Evolutionary conservation across 2,113 vertebrate species (phyloP).

Genomic region (Silurus asotus): DNA sequence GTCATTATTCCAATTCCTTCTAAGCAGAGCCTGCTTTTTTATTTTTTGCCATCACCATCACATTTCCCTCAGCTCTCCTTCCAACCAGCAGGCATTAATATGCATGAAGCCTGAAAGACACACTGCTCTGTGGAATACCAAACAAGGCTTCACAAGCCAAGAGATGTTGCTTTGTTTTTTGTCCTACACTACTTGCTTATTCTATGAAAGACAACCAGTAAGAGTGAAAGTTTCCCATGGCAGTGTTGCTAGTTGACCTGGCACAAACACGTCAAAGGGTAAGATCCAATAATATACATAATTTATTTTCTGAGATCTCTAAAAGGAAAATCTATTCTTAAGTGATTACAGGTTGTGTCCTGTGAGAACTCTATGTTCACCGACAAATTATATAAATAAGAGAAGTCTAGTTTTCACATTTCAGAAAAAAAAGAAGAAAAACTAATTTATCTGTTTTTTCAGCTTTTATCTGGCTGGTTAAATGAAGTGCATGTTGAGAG

Average conservation of each 20-base stretch:
- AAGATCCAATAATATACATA: background rate
- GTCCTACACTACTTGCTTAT: background rate
- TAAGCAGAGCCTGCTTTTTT: conserved; percentile 63
- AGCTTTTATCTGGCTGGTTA: too few species aligned
- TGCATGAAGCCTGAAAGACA: conserved; percentile 57
- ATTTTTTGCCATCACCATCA: conserved; percentile 51
- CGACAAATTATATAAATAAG: too few species aligned
- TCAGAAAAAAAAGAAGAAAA: background rate
- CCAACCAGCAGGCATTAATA: conserved; percentile 65
- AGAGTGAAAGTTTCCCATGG: background rate
- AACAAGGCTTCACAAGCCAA: conserved; percentile 39
- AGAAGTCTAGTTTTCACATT: too few species aligned
- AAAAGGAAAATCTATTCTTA: background rate
- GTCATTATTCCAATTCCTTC: conserved; percentile 44
- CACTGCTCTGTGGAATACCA: conserved; percentile 60
- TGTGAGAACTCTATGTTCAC: background rate
- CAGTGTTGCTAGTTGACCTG: too few species aligned
- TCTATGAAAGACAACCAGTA: background rate
- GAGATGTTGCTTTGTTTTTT: background rate
- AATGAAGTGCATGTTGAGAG: too few species aligned
- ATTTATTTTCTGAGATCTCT: background rate
- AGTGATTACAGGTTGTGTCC: background rate
- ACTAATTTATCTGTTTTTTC: too few species aligned
- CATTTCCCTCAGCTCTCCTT: conserved; percentile 44
- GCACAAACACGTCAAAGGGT: background rate